Base-by-base conservation (phyloP, 2,113 vertebrate species). In the Chlamydotis undulata region DNA sequence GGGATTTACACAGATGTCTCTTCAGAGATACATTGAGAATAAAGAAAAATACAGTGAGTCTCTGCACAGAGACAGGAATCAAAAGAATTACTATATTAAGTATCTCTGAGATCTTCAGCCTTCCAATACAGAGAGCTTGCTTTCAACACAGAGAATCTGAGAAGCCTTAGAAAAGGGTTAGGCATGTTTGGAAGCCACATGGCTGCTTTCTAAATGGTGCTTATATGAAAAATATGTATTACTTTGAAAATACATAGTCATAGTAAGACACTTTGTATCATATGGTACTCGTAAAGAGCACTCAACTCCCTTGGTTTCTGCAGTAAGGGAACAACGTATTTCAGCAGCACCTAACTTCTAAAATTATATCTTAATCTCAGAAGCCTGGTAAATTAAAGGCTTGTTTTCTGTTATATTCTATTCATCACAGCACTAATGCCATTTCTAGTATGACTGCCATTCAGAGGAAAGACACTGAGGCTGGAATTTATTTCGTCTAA, bases 151-250 rank as follows among this genome's bases (percentile, higher is more conserved):
- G 49, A 68, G 61, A n/a, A 77, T 88, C 64, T 3, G 1, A 93
- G 91, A 94, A 78, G 75, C 57, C 56, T 18, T 75, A 89, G 77
- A 82, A 93, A 93, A 93, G 24, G 18, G 35, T 88, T 88, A 94
- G 53, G 6, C 24, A 56, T 73, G 56, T 82, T 92, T 95, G 45
- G 12, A 79, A 89, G 57, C 35, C 39, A 63, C 35, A 69, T 21
- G 37, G 4, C 60, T 95, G 23, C 21, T 94, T 95, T 97, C 83
- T 89, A 88, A 95, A 73, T 26, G 77, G 77, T 37, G 5, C 14
- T 77, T 78, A 21, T 55, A 25, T 84, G 75, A 43, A 67, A 78
- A 43, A 47, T 56, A 55, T 4, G 2, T 23, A 52, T 74, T 71
- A 83, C 29, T 71, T 79, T 61, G 39, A 89, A 80, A 93, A 50